phyloP scores from a whole-genome alignment of 2,797 vertebrate genomes.

The Xenentodon cancila region DNA sequence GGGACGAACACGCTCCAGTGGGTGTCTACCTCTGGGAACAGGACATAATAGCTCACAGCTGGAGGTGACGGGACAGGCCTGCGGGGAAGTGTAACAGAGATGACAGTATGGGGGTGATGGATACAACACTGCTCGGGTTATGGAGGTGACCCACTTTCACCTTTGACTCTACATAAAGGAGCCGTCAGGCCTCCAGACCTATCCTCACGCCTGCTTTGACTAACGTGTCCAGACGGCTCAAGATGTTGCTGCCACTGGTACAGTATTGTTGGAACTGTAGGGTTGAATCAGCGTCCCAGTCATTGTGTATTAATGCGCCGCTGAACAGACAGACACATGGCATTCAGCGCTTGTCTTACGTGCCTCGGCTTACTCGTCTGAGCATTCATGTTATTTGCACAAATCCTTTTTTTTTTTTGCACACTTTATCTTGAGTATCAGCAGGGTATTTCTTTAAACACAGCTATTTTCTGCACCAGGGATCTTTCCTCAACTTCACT shows the following conservation, averaged over 20 bases:
- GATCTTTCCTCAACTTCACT: background rate
- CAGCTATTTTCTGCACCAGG: background rate
- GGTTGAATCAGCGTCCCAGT: slow-evolving; percentile 48
- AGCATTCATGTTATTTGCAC: slow-evolving; percentile 2
- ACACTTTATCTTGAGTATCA: background rate
- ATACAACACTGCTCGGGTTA: slow-evolving; percentile 53
- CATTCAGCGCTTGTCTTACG: slow-evolving; percentile 26
- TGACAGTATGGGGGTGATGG: slow-evolving; percentile 58
- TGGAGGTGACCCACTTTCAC: slow-evolving; percentile 77
- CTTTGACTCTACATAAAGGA: slow-evolving; percentile 62
- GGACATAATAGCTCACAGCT: slow-evolving; percentile 75
- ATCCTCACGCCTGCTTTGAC: slow-evolving; percentile 57
- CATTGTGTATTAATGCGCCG: slow-evolving; percentile 44
- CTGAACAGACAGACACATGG: slow-evolving; percentile 43
- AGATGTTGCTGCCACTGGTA: slow-evolving; percentile 64
- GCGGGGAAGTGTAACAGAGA: slow-evolving; percentile 56
- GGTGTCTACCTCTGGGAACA: slow-evolving; percentile 67
- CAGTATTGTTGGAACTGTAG: slow-evolving; percentile 64
- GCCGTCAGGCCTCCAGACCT: slow-evolving; percentile 51
- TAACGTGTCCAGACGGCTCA: slow-evolving; percentile 76
- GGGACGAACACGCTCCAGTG: slow-evolving; percentile 35
- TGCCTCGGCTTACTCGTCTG: slow-evolving; percentile 13
- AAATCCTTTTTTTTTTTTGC: background rate
- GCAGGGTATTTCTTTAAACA: background rate
- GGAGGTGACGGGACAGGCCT: slow-evolving; percentile 65